Conservation (phyloP, 2,888 invertebrate species). For the Salpingus planirostris region DNA sequence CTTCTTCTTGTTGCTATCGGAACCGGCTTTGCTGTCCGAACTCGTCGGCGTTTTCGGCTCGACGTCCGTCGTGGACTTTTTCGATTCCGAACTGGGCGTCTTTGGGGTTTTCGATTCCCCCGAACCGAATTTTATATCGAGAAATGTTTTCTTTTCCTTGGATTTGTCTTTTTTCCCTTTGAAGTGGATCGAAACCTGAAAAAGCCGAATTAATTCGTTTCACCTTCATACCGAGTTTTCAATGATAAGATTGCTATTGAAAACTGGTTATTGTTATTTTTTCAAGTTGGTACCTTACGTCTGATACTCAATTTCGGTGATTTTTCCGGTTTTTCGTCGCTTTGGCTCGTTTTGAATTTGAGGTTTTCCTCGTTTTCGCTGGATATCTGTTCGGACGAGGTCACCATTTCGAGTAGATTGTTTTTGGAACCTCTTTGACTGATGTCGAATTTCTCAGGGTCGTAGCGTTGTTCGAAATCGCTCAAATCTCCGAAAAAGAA, state of each 20-base stretch:
- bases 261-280: too few species aligned
- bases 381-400: constrained; percentile 23
- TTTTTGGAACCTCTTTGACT: constrained; percentile 35
- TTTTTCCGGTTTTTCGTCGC: constrained; percentile 14
- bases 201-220: too few species aligned
- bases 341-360: constrained; percentile 24
- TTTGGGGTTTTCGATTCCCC: constrained; percentile 30
- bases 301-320: constrained; percentile 16
- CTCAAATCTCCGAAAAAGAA: constrained; percentile 33
- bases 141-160: constrained; percentile 26
- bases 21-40: constrained; percentile 11
- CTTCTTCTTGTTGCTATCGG: constrained; percentile 22
- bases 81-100: constrained; percentile 32
- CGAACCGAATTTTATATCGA: constrained; percentile 26
- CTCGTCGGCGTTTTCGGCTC: constrained; percentile 33
- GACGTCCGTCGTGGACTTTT: constrained; percentile 24
- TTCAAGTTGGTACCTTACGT: too few species aligned
- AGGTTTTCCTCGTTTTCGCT: constrained; percentile 37
- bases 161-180: constrained; percentile 32
- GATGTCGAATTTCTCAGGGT: constrained; percentile 32
- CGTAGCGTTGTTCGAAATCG: constrained; percentile 31
- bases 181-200: constrained; percentile 44
- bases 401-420: constrained; percentile 34
- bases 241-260: constrained; percentile 33
- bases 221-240: too few species aligned